These are phyloP conservation scores for Xestia sexstrigata DNA, from an alignment of 2,888 invertebrate species.

Conservation along the genomic window DNA sequence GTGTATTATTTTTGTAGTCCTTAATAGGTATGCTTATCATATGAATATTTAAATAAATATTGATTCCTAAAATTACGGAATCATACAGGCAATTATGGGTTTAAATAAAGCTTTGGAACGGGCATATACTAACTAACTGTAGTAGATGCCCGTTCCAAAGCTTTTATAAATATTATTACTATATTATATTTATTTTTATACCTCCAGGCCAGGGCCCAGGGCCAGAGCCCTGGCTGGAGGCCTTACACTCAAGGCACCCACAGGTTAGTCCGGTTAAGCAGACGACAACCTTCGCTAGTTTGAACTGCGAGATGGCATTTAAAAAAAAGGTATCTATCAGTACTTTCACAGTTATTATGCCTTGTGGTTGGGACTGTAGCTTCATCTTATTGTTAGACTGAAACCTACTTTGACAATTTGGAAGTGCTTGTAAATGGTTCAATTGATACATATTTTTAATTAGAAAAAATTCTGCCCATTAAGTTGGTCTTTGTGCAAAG, in stretches of 20 bases:
- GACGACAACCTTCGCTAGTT: too few relatives aligned
- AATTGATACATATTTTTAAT: background rate
- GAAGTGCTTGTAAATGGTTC: background rate
- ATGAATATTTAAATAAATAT: background rate
- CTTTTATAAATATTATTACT: too few relatives aligned
- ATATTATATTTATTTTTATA: too few relatives aligned
- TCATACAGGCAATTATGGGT: background rate
- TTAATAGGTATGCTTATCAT: background rate
- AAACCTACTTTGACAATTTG: background rate
- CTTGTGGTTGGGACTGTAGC: background rate
- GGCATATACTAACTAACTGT: background rate
- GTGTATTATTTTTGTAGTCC: background rate
- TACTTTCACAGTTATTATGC: background rate
- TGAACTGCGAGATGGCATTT: too few relatives aligned
- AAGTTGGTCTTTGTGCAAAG: background rate
- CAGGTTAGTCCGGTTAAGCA: too few relatives aligned
- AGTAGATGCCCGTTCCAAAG: too few relatives aligned
- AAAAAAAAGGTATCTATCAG: background rate
- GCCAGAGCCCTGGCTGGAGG: too few relatives aligned
- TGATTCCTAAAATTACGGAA: background rate
- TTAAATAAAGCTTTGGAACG: background rate
- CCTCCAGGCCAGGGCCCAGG: too few relatives aligned
- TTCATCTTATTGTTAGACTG: background rate
- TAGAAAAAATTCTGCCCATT: background rate
- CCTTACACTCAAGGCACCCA: too few relatives aligned